Base-by-base conservation (phyloP, 2,888 invertebrate genomes). In the Morpho deidamia region DNA sequence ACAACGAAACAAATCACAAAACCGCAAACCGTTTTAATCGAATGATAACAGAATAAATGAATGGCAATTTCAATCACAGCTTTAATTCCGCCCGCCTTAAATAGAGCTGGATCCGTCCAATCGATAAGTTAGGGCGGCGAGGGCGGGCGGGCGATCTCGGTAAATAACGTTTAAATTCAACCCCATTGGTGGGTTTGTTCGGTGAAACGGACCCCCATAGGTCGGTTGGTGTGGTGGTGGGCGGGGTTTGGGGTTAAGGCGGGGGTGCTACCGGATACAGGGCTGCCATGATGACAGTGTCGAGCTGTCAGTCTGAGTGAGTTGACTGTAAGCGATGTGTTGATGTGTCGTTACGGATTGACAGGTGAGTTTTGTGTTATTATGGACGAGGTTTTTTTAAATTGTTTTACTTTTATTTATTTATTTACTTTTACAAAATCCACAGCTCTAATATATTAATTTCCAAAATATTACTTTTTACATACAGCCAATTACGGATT, bases 31-130 rank as follows among this genome's bases (percentile, higher is more conserved):
- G 70, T 76, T 74, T 81, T 81, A 84, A 83, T 76, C 77, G 80
- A 78, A 75, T 75, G 71, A 76, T 64, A 54, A 56, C 59, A 57
- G 49, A 61, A 64, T 62, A 63, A 65, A 65, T 65, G 63, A 65
- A 63, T 63, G 59, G 59, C 60, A 59, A 61, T 62, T 65, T 64
- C 61, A 59, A 88, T 89, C 88, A 87, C 85, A 85, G 85, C 82
- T 85, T 87, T 88, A 89, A 87, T 83, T 84, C 83, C 76, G 75
- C 65, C 83, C 83, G 81, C 80, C 83, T 87, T 88, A 88, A 87
- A 83, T 87, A 86, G 81, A 81, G 74, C 74, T 71, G 71, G 72
- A 73, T 69, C 69, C 63, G 79, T 73, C 84, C 84, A 86, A 89
- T 89, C 88, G 88, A 89, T 89, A 88, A 70, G 65, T 68, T 70